phyloP scores from a whole-genome alignment of 92 coral and sea anemone species.

The Pocillopora meandrina region DNA sequence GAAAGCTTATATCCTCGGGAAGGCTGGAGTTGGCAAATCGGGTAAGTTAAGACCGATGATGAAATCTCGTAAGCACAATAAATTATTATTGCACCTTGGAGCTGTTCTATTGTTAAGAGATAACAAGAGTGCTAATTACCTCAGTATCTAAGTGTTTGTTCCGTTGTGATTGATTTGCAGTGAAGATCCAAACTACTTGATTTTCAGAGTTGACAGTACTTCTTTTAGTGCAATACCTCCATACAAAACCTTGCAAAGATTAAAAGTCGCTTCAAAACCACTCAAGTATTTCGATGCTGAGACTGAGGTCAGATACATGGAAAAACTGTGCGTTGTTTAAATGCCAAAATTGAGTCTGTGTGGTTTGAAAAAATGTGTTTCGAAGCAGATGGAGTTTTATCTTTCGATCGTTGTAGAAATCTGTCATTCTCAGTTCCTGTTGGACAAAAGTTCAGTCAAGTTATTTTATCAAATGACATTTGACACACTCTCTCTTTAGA shows the following conservation, averaged over 20 bases:
- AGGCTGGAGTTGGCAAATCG: conserved; percentile 40
- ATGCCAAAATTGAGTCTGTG: background rate
- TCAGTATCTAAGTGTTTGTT: background rate
- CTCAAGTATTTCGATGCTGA: background rate
- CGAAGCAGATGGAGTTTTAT: background rate
- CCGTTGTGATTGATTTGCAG: background rate
- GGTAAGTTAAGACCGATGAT: conserved; percentile 4
- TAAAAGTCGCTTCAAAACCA: background rate
- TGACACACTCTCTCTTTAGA: too few species aligned
- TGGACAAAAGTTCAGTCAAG: too few species aligned
- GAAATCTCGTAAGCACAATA: background rate
- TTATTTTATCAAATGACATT: too few species aligned
- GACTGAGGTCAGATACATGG: background rate
- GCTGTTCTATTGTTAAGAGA: background rate
- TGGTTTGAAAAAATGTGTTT: background rate
- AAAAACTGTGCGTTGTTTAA: background rate
- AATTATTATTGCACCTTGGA: background rate
- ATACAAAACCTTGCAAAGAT: background rate
- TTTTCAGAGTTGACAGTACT: background rate
- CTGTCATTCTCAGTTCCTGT: background rate
- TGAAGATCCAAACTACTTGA: background rate
- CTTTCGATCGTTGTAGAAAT: background rate
- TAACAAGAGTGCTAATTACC: background rate
- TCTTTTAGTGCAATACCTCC: background rate
- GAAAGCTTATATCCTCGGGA: conserved; percentile 18